Evolutionary conservation across 1,140 invertebrate genomes (phyloP).

Genomic region (Pogonognathellus flavescens): DNA sequence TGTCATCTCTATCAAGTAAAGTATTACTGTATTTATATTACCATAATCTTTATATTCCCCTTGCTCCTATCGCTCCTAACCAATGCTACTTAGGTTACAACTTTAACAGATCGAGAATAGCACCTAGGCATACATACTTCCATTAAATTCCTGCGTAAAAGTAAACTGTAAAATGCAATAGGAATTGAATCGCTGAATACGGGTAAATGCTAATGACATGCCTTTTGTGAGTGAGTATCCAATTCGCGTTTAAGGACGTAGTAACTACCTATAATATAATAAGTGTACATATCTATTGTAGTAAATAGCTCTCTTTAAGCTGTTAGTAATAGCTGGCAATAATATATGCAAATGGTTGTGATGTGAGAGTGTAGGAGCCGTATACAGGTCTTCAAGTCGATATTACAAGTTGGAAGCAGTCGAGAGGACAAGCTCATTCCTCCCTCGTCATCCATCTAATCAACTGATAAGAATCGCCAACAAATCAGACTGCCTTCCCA

Average conservation of each 20-base stretch:
- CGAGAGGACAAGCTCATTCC: constrained; percentile 45
- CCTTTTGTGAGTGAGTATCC: constrained; percentile 6
- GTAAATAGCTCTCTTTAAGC: neutral
- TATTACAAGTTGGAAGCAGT: constrained; percentile 12
- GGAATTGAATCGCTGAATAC: neutral
- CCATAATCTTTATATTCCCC: too few relatives aligned
- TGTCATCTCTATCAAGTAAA: too few relatives aligned
- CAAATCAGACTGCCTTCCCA: constrained; percentile 61
- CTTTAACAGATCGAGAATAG: too few relatives aligned
- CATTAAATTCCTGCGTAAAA: too few relatives aligned
- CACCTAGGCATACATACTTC: too few relatives aligned
- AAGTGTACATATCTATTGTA: neutral
- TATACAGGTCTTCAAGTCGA: neutral
- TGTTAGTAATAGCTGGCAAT: neutral
- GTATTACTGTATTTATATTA: too few relatives aligned
- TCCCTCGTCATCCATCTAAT: constrained; percentile 63
- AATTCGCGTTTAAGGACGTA: constrained; percentile 28
- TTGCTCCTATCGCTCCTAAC: too few relatives aligned
- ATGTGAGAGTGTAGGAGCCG: neutral
- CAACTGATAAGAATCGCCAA: constrained; percentile 66
- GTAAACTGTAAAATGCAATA: neutral
- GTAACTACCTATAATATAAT: neutral
- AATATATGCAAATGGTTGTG: constrained; percentile 15
- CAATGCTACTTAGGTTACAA: too few relatives aligned
- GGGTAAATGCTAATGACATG: neutral